Percentiles rank a stretch among this genome's conserved stretches.
Evolutionary conservation across 2,113 vertebrate species (phyloP).

Genomic region (Cinclus mexicanus): DNA sequence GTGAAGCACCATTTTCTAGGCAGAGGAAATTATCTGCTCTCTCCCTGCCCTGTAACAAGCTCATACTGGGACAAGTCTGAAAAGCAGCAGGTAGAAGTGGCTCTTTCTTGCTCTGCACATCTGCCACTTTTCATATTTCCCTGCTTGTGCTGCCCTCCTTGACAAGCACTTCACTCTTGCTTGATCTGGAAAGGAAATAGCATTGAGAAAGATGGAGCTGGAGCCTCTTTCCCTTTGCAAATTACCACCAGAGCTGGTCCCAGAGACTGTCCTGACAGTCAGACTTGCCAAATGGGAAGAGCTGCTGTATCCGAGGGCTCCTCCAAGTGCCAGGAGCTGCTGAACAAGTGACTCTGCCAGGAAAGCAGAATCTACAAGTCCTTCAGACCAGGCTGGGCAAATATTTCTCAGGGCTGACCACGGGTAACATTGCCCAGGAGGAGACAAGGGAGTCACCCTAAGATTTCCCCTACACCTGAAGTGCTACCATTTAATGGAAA

Average conservation of each 20-base stretch:
- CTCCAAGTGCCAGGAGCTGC: background rate
- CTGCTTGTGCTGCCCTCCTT: background rate
- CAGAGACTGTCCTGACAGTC: background rate
- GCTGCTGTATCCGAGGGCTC: background rate
- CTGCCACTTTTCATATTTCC: background rate
- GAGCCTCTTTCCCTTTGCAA: background rate
- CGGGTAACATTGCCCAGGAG: background rate
- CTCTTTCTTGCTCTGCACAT: background rate
- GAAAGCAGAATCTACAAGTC: background rate
- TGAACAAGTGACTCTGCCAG: background rate
- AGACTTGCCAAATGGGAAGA: background rate
- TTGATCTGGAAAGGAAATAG: background rate
- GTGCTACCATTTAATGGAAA: background rate
- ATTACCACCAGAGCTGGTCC: background rate
- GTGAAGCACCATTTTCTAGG: constrained; percentile 26
- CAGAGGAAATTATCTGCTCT: background rate
- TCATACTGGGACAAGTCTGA: background rate
- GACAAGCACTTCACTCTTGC: background rate
- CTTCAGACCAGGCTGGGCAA: background rate
- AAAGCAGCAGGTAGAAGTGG: constrained; percentile 17
- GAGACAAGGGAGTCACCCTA: background rate
- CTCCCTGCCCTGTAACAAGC: background rate
- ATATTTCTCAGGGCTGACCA: background rate
- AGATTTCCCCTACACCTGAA: background rate
- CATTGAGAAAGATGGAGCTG: background rate